These are phyloP conservation scores for Cerceris ruficornis DNA, from an alignment of 2,888 invertebrate species.

Conservation along the genomic window DNA sequence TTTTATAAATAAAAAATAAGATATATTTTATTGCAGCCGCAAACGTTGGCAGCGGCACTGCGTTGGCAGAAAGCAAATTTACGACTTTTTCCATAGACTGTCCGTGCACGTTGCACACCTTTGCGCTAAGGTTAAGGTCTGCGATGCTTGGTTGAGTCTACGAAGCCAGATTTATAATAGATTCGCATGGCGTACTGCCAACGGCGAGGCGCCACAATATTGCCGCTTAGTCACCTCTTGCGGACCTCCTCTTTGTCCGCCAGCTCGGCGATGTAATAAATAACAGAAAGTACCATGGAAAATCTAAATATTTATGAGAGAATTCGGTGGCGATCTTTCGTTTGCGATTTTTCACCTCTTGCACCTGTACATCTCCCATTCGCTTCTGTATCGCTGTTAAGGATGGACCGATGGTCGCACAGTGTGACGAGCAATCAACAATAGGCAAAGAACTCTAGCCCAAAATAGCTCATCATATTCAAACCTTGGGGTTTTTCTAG, in stretches of 20 bases:
- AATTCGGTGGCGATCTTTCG: conserved; percentile 37
- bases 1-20: too few relatives aligned
- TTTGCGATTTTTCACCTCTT: not conserved
- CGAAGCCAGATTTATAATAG: conserved; percentile 67
- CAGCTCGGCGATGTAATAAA: conserved; percentile 50
- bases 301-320: conserved; percentile 63
- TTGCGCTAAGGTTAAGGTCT: conserved; percentile 65
- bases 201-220: conserved; percentile 66
- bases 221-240: conserved; percentile 66
- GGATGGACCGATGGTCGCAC: not conserved
- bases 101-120: too few relatives aligned
- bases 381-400: not conserved
- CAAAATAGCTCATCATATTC: too few relatives aligned
- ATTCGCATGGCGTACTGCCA: conserved; percentile 66
- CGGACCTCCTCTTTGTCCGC: conserved; percentile 57
- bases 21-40: too few relatives aligned
- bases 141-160: conserved; percentile 55
- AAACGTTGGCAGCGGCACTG: too few relatives aligned
- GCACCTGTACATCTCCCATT: not conserved
- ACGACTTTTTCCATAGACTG: too few relatives aligned
- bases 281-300: conserved; percentile 46
- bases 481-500: too few relatives aligned
- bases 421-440: not conserved
- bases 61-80: too few relatives aligned
- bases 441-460: too few relatives aligned